These are phyloP conservation scores for Sebastes vulpes DNA, from an alignment of 2,797 vertebrate species.

Conservation along the genomic window DNA sequence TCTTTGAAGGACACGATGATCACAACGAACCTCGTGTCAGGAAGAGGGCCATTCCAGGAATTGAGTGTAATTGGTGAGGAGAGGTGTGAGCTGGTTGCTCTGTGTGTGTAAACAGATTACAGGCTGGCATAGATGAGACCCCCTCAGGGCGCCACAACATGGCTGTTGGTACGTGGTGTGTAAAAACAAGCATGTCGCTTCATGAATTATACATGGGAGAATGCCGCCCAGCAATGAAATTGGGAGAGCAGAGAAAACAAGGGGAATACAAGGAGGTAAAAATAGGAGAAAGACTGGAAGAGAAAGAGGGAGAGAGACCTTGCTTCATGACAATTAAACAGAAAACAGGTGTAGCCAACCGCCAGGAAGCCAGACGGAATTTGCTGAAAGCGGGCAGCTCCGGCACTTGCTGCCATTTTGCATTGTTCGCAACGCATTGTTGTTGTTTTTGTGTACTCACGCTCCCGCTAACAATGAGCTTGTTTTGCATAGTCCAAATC, in stretches of 20 bases:
- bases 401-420: constrained; percentile 36
- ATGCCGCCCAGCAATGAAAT: constrained; percentile 76
- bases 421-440: constrained; percentile 57
- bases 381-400: constrained; percentile 32
- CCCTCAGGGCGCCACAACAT: constrained; percentile 72
- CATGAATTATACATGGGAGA: constrained; percentile 83
- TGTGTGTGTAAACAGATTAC: constrained; percentile 81
- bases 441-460: constrained; percentile 41
- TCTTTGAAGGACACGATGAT: constrained; percentile 76
- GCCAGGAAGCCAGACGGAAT: constrained; percentile 31
- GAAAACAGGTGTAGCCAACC: constrained; percentile 61
- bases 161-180: constrained; percentile 77
- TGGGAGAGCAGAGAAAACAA: constrained; percentile 63
- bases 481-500: constrained; percentile 57
- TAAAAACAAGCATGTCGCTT: constrained; percentile 80
- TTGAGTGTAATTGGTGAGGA: constrained; percentile 77
- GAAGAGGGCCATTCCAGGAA: constrained; percentile 68
- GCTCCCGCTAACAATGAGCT: constrained; percentile 54
- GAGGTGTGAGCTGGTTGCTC: constrained; percentile 71
- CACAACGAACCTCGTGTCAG: constrained; percentile 65
- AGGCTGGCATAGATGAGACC: constrained; percentile 73
- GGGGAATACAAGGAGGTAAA: constrained; percentile 36
- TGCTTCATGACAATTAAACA: constrained; percentile 67
- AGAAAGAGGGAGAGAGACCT: constrained; percentile 31
- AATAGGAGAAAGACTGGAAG: constrained; percentile 35